Evolutionary conservation across 1,140 invertebrate species (phyloP).

Genomic region (Musca vetustissima): DNA sequence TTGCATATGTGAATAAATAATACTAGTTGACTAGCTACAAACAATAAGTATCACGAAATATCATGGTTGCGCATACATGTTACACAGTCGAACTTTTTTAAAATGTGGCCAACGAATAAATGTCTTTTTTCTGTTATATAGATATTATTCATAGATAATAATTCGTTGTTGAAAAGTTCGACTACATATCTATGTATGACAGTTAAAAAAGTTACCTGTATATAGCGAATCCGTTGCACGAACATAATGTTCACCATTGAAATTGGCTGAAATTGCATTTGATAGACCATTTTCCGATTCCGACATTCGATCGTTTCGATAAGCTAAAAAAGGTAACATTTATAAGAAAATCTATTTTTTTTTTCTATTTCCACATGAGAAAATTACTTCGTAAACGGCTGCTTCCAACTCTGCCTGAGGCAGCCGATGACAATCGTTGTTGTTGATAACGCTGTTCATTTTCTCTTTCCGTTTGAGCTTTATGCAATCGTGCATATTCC

Average conservation of each 20-base stretch:
- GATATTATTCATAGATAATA: no score
- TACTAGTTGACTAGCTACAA: no score
- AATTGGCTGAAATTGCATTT: conserved; percentile 20
- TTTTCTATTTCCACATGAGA: no score
- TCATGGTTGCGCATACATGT: no score
- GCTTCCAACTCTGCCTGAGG: conserved; percentile 40
- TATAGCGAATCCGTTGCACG: conserved; percentile 19
- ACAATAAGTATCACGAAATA: no score
- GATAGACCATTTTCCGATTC: neutral
- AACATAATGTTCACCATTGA: conserved; percentile 34
- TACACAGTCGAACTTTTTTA: no score
- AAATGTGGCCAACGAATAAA: no score
- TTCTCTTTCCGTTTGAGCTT: conserved; percentile 42
- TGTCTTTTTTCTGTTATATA: no score
- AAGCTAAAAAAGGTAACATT: neutral
- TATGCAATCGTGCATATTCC: conserved; percentile 80
- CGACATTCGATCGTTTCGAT: no score
- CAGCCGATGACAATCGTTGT: conserved; percentile 63
- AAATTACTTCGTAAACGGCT: conserved; percentile 49
- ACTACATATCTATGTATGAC: no score
- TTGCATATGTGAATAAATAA: no score
- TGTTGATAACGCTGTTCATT: conserved; percentile 71
- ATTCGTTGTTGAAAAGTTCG: no score
- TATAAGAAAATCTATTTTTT: neutral
- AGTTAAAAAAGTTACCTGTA: conserved; percentile 5